Base-by-base conservation (phyloP, 2,797 vertebrate genomes). In the Danio jaintianensis region DNA sequence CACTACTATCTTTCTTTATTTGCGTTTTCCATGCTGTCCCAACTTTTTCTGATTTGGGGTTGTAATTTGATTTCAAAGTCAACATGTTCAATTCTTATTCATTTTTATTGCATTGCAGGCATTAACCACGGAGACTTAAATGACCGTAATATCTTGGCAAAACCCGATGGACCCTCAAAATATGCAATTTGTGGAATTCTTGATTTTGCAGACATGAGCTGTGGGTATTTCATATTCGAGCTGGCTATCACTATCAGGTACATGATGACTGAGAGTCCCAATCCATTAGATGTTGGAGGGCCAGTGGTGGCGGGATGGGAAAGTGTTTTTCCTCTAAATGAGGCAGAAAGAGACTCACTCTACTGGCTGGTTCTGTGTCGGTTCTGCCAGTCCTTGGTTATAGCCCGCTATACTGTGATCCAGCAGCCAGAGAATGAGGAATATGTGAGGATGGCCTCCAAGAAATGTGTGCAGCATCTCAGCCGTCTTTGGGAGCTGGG, bases 51-150 rank as follows among this genome's bases (percentile, higher is more conserved):
- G 29, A 29, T 29, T 29, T 29, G 3, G 29, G 29, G 29, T 29
- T 29, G 29, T 29, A 29, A 3, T 66, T 63, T n/a, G 3, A 15
- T 53, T 77, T 18, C 0, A 1, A 13, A 6, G 36, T 59, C 43
- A 69, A 15, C 29, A 29, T 62, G 64, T 69, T 50, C n/a, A 71
- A 7, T 71, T 48, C 3, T 20, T 16, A 3, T 11, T 6, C 0
- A 5, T 61, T 11, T 16, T 38, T 9, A 48, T 13, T 53, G 18
- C 5, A 12, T 45, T 76, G 59, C 82, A 99, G 97, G 96, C 88
- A 87, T 97, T 86, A 97, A 96, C 89, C 97, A 99, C 0, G 98
- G 97, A 0, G 98, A 99, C 83, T 90, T 98, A 29, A 99, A 96
- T 4, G 95, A 98, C 87, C 92, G 96, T 73, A 99, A 99, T 75